A percentile compares a stretch with the other conserved stretches of the same genome.
Evolutionary conservation across 2,888 invertebrate species (phyloP).

Genomic region (Piscicola geometra): DNA sequence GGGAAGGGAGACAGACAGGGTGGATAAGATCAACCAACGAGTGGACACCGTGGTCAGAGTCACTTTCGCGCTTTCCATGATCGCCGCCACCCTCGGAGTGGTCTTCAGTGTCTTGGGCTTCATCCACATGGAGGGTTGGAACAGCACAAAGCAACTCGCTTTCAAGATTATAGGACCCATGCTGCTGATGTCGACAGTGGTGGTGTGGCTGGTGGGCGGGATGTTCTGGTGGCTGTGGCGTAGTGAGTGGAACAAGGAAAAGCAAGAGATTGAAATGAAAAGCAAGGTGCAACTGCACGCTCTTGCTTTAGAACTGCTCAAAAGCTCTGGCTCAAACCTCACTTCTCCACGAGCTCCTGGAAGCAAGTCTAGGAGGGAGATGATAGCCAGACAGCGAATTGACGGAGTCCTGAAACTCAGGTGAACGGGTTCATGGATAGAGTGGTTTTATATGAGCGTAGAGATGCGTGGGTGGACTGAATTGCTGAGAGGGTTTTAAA

Average conservation of each 20-base stretch:
- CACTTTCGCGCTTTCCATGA: constrained; percentile 43
- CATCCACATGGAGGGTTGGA: constrained; percentile 39
- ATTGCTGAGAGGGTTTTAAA: too few species aligned
- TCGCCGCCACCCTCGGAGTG: constrained; percentile 43
- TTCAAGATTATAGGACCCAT: constrained; percentile 44
- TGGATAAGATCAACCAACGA: constrained; percentile 8
- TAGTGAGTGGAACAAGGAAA: constrained; percentile 42
- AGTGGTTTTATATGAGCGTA: too few species aligned
- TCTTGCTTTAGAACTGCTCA: constrained; percentile 44
- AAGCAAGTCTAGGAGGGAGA: constrained; percentile 39
- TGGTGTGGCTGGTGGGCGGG: constrained; percentile 44
- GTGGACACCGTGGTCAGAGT: constrained; percentile 41
- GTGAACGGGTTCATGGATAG: too few species aligned
- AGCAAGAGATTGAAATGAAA: constrained; percentile 44
- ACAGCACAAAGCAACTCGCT: constrained; percentile 38
- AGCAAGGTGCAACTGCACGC: constrained; percentile 45
- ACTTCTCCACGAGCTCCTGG: constrained; percentile 3
- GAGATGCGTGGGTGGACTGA: too few species aligned
- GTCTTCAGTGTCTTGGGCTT: constrained; percentile 44
- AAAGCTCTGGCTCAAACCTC: constrained; percentile 40
- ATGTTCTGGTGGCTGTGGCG: constrained; percentile 43
- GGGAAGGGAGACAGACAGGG: constrained; percentile 39
- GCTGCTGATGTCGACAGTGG: constrained; percentile 43
- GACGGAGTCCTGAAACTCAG: constrained; percentile 41
- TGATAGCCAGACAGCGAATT: constrained; percentile 41